Percentiles rank a stretch among this genome's conserved stretches.
Conservation (phyloP, 2,797 vertebrate genomes). For the Esox masquinongy region DNA sequence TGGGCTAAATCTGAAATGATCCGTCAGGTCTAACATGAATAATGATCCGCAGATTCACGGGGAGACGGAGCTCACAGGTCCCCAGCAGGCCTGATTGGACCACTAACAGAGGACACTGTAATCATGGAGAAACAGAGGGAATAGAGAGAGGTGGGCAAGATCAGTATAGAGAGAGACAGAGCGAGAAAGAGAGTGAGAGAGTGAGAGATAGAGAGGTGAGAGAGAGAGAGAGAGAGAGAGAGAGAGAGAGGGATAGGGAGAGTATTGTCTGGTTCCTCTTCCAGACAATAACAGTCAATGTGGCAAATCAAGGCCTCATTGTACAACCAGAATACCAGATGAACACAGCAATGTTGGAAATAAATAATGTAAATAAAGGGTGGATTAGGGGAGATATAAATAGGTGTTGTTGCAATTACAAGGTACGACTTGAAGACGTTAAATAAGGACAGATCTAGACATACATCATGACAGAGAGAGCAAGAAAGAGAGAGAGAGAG, state of each 20-base stretch:
- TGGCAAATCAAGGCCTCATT: slow-evolving; percentile 76
- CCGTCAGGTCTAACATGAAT: slow-evolving; percentile 38
- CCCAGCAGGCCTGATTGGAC: slow-evolving; percentile 77
- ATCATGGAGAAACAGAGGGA: slow-evolving; percentile 52
- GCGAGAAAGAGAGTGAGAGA: background rate
- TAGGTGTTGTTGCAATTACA: slow-evolving; percentile 68
- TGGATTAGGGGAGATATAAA: background rate
- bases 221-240: slow-evolving; percentile 6
- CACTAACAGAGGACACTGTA: slow-evolving; percentile 66
- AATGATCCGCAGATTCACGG: slow-evolving; percentile 65
- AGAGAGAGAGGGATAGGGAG: slow-evolving; percentile 6
- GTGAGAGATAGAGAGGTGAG: slow-evolving; percentile 1
- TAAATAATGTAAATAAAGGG: slow-evolving; percentile 69
- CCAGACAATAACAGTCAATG: slow-evolving; percentile 77
- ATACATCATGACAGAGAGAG: slow-evolving; percentile 74
- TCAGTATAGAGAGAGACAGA: background rate
- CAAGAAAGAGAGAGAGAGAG: slow-evolving; percentile 68
- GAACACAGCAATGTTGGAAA: slow-evolving; percentile 66
- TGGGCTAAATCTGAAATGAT: slow-evolving; percentile 52
- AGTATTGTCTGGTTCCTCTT: slow-evolving; percentile 69
- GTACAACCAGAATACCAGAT: slow-evolving; percentile 68
- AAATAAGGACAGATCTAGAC: slow-evolving; percentile 71
- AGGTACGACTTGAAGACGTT: slow-evolving; percentile 71
- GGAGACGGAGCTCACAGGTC: slow-evolving; percentile 80
- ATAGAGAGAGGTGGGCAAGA: slow-evolving; percentile 39